Evolutionary conservation across 2,113 vertebrate genomes (phyloP).

Genomic region (Thryonomys swinderianus): DNA sequence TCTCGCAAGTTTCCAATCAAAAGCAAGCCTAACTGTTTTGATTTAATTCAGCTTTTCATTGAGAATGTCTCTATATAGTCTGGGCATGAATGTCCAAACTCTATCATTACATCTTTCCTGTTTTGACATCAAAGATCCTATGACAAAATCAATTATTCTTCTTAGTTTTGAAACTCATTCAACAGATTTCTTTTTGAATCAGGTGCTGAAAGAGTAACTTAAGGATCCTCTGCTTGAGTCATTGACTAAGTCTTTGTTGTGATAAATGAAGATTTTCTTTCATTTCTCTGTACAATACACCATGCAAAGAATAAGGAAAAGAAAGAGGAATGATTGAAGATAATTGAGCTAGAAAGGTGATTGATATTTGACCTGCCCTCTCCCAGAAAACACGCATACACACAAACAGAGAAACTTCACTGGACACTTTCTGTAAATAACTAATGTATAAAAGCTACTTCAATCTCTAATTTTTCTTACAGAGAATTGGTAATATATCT

Average conservation of each 20-base stretch:
- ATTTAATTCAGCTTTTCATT: constrained; percentile 24
- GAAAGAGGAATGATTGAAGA: not conserved
- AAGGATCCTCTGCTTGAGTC: not conserved
- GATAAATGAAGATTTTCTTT: not conserved
- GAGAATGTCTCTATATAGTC: not conserved
- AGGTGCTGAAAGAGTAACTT: not conserved
- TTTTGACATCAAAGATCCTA: constrained; percentile 9
- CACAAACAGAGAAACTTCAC: not conserved
- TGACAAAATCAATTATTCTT: not conserved
- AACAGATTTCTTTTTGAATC: constrained; percentile 4
- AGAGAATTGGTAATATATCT: not conserved
- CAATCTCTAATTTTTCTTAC: not conserved
- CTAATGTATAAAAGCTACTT: not conserved
- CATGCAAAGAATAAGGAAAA: not conserved
- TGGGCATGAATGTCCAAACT: not conserved
- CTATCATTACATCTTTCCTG: not conserved
- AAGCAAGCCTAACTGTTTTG: not conserved
- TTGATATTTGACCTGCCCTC: not conserved
- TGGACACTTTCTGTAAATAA: not conserved
- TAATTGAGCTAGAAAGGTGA: not conserved
- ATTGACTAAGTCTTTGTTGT: not conserved
- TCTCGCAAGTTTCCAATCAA: not conserved
- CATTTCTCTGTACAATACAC: not conserved
- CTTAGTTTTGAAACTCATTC: not conserved
- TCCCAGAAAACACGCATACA: not conserved